phyloP scores from a whole-genome alignment of 2,113 vertebrate genomes.

The Rhinolophus ferrumequinum region DNA sequence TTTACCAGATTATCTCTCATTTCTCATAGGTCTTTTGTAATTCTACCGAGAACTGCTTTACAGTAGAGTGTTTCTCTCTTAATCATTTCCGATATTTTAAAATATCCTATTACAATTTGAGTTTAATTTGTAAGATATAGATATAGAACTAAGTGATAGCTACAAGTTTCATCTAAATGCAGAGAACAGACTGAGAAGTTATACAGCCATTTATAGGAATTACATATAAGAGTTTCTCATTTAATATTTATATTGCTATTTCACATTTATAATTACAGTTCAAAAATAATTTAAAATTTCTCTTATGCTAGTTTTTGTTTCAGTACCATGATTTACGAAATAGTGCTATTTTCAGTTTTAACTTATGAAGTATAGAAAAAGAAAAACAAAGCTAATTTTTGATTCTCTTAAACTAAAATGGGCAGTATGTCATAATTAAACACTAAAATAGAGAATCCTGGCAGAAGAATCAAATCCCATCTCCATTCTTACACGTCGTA shows the following conservation, averaged over 20 bases:
- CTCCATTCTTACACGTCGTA: background rate
- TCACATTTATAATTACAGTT: slow-evolving; percentile 32
- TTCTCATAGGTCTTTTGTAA: background rate
- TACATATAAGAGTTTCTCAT: slow-evolving; percentile 29
- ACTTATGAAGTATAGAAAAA: background rate
- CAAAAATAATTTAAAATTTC: slow-evolving; percentile 29
- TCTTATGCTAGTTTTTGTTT: background rate
- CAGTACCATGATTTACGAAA: background rate
- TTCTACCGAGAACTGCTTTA: background rate
- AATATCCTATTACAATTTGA: background rate
- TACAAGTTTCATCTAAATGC: slow-evolving; percentile 34
- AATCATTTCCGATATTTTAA: background rate
- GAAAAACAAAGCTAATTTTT: background rate
- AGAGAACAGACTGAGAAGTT: slow-evolving; percentile 33
- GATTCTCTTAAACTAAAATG: slow-evolving; percentile 18
- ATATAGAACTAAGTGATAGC: background rate
- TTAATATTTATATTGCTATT: slow-evolving; percentile 53
- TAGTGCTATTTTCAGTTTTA: slow-evolving; percentile 18
- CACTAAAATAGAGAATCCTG: background rate
- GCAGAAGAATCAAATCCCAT: slow-evolving; percentile 10
- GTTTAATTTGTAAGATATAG: background rate
- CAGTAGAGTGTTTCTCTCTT: background rate
- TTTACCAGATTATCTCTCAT: background rate
- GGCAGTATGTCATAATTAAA: background rate
- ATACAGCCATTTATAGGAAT: background rate